Evolutionary conservation across 2,888 invertebrate genomes (phyloP), one percentile per base, ranked within the genome.

Genomic region (Mylabris sibirica): DNA sequence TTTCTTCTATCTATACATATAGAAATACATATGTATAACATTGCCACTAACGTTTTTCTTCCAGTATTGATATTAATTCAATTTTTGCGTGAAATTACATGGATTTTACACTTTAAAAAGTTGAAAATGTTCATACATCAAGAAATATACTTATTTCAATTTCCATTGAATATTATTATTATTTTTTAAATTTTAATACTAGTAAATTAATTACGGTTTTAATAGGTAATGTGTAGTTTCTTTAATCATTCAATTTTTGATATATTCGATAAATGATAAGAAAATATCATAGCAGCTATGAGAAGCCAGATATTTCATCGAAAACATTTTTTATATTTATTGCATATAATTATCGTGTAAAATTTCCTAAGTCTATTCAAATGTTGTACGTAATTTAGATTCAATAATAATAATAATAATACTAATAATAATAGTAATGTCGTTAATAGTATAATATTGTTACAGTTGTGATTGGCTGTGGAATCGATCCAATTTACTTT

Each of bases 401-500:
- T 30, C 8, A 30, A 30, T 30, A 30, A 30, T 30, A 30, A 30
- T 53, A 53, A 22, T 49, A 9, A 49, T 49, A 9, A 49, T 22
- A 9, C 17, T 17, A 20, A 49, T 49, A 8, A 49, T 49, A 9
- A 49, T 22, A 2, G 8, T 30, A 1, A 30, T 30, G 4, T 30
- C 30, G 4, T 6, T 30, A 30, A 30, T 30, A 30, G 30, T 30
- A 24, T 57, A 57, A 57, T 57, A 24, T 24, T 57, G 57, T 22
- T 22, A 24, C 3, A 57, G 24, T 57, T 24, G 57, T 57, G 57
- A 24, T 57, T 24, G 24, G 57, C 3, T 9, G 14, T 57, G 22
- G 57, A 22, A 57, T 57, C 57, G 57, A 57, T 57, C 57, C 57
- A 57, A 57, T 57, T 57, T 24, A 57, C 57, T 24, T 57, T 57